Conservation (phyloP, 2,888 invertebrate genomes). For the Polyommatus icarus region DNA sequence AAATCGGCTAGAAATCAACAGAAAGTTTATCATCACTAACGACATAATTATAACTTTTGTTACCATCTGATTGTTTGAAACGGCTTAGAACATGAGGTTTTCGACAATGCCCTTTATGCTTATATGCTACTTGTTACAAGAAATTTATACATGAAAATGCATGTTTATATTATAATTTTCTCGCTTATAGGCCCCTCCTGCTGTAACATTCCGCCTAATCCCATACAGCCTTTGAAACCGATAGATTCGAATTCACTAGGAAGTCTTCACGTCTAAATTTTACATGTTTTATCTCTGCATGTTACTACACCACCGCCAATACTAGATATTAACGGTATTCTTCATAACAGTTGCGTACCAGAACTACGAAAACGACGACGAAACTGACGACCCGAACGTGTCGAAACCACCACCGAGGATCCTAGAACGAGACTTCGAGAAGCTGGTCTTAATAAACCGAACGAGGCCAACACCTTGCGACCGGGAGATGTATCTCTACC, state of each 20-base stretch:
- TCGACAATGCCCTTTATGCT: neutral
- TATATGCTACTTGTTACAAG: neutral
- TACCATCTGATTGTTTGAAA: neutral
- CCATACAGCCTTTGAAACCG: neutral
- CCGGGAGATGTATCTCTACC: constrained; percentile 83
- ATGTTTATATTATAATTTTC: neutral
- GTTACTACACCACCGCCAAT: neutral
- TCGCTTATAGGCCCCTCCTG: constrained; percentile 4
- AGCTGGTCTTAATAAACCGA: constrained; percentile 84
- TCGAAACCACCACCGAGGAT: constrained; percentile 68
- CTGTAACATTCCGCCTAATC: neutral
- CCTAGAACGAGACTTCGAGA: constrained; percentile 82
- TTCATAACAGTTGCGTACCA: constrained; percentile 59
- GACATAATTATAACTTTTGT: neutral
- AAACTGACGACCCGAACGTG: constrained; percentile 62
- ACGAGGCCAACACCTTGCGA: constrained; percentile 93
- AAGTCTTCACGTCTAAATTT: neutral
- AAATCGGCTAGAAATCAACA: neutral
- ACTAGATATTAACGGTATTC: neutral
- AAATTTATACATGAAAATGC: neutral
- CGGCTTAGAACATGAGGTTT: neutral
- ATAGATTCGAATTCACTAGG: constrained; percentile 14
- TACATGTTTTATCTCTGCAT: neutral
- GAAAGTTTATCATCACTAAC: neutral
- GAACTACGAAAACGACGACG: constrained; percentile 76